Percentiles rank a stretch among this genome's conserved stretches.
Conservation (phyloP, 2,113 vertebrate species). For the Sapajus apella region DNA sequence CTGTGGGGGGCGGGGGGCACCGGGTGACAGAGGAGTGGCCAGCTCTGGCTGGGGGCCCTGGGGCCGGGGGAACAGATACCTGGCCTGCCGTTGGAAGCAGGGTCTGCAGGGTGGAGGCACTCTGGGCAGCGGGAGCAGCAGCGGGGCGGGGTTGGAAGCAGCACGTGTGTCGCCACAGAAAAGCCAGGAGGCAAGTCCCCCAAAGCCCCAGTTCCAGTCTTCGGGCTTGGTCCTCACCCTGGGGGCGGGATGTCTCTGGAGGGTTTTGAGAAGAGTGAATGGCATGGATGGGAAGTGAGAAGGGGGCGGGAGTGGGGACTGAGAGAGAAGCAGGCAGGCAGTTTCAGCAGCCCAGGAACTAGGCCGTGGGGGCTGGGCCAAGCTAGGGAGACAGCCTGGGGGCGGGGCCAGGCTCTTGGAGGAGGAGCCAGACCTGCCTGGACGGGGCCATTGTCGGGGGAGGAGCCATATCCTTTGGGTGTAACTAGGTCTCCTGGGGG, state of each 20-base stretch:
- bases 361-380: no score
- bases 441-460: not conserved
- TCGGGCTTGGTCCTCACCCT: not conserved
- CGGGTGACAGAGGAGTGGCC: no score
- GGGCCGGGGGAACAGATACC: no score
- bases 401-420: not conserved
- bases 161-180: not conserved
- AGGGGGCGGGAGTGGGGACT: not conserved
- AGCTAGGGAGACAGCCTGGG: rapidly evolving
- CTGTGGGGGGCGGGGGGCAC: no score
- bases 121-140: not conserved
- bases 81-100: not conserved
- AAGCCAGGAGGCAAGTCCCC: not conserved
- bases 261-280: not conserved
- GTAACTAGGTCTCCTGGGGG: not conserved
- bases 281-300: not conserved
- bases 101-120: no score
- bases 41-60: no score
- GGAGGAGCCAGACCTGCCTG: not conserved
- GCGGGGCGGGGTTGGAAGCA: not conserved
- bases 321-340: not conserved
- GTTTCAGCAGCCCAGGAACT: not conserved
- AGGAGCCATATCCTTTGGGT: not conserved
- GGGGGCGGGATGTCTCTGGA: not conserved
- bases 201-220: no score